Evolutionary conservation across 2,113 vertebrate genomes (phyloP).

Genomic region (Pomatostomus ruficeps): DNA sequence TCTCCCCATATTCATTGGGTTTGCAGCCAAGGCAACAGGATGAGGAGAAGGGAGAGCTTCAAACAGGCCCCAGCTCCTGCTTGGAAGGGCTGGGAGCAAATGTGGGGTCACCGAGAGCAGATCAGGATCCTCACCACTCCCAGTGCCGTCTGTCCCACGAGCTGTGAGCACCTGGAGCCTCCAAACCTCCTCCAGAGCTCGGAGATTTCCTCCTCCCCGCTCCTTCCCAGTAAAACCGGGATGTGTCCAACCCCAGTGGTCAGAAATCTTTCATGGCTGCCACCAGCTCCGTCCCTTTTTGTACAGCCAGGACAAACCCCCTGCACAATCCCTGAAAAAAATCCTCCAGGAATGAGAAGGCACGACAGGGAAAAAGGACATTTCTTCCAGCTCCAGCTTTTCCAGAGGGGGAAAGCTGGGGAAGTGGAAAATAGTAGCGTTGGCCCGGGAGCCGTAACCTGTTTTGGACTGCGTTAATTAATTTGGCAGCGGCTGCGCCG

Average conservation of each 20-base stretch:
- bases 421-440: conserved; percentile 52
- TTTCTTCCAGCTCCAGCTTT: neutral
- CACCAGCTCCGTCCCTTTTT: too few species aligned
- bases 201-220: neutral
- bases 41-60: conserved; percentile 4
- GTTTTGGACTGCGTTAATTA: conserved; percentile 48
- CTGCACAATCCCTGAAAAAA: neutral
- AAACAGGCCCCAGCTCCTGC: conserved; percentile 53
- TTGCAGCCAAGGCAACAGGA: conserved; percentile 15
- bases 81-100: conserved; percentile 17
- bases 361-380: neutral
- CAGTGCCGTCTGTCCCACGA: too few species aligned
- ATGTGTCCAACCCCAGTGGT: accelerated
- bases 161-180: neutral
- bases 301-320: neutral
- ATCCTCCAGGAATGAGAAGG: neutral
- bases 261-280: accelerated
- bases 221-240: accelerated
- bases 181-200: neutral
- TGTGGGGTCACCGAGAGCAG: neutral
- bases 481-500: conserved; percentile 21
- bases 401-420: neutral
- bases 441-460: conserved; percentile 36
- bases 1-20: neutral
- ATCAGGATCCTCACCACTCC: neutral